A percentile compares a stretch with the other conserved stretches of the same genome.
phyloP scores from a whole-genome alignment of 1,140 invertebrate genomes.

The Physella acuta region DNA sequence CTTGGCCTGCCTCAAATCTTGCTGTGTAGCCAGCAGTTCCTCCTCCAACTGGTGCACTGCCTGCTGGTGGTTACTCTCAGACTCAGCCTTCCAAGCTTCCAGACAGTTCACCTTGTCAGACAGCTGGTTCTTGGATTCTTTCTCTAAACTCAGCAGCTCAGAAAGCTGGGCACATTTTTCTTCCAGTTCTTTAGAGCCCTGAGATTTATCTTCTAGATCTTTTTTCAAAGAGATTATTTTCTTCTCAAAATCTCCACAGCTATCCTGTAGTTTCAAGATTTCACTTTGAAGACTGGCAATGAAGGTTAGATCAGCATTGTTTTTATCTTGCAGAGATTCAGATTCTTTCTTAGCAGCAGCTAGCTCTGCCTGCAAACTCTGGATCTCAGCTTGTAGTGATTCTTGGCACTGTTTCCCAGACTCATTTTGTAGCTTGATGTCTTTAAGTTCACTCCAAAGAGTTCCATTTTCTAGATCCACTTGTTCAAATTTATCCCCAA shows the following conservation, averaged over 20 bases:
- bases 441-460: neutral
- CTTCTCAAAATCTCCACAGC: neutral
- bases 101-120: neutral
- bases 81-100: neutral
- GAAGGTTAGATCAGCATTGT: neutral
- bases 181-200: neutral
- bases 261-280: neutral
- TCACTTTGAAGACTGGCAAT: neutral
- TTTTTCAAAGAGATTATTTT: neutral
- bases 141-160: neutral
- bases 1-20: neutral
- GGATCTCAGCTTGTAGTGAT: too few relatives aligned
- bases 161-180: constrained; percentile 1
- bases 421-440: neutral
- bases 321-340: neutral
- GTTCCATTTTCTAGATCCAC: neutral
- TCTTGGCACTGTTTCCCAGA: neutral
- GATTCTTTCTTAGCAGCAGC: neutral
- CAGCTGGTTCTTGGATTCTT: neutral
- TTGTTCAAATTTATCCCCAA: neutral
- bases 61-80: neutral
- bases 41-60: neutral
- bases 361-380: too few relatives aligned
- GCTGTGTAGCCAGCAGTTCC: neutral
- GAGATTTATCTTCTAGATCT: neutral